Percentiles rank a stretch among this genome's conserved stretches.
Evolutionary conservation across 2,888 invertebrate genomes (phyloP).

Genomic region (Scrobipalpa atriplicella): DNA sequence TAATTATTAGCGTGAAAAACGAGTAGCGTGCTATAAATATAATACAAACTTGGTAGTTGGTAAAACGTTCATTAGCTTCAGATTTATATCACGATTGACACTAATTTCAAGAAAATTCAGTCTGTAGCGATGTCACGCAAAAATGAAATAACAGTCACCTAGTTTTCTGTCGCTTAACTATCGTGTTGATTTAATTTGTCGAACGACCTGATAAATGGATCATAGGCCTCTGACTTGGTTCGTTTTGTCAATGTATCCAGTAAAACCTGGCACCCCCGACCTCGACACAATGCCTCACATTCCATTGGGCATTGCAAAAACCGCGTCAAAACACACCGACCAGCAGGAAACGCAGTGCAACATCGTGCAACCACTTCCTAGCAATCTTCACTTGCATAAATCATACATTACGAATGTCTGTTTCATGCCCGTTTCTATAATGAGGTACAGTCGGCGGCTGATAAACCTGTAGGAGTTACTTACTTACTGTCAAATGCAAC

Average conservation of each 20-base stretch:
- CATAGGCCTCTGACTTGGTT: no score
- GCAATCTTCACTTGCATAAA: constrained; percentile 6
- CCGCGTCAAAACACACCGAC: not conserved
- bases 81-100: not conserved
- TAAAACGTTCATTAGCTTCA: not conserved
- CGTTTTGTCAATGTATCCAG: no score
- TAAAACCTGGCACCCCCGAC: not conserved
- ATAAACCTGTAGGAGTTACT: no score
- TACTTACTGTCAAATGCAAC: no score
- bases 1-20: no score
- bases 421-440: not conserved
- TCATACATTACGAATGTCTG: constrained; percentile 7
- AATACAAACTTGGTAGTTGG: not conserved
- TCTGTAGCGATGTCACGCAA: not conserved
- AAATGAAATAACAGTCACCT: no score
- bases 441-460: not conserved
- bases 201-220: no score
- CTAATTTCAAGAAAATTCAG: not conserved
- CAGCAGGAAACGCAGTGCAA: not conserved
- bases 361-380: constrained; percentile 14
- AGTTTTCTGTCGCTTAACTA: no score
- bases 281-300: not conserved
- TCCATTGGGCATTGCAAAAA: not conserved
- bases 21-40: no score
- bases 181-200: no score